phyloP scores from a whole-genome alignment of 2,797 vertebrate species.

The Tokudaia muenninki region DNA sequence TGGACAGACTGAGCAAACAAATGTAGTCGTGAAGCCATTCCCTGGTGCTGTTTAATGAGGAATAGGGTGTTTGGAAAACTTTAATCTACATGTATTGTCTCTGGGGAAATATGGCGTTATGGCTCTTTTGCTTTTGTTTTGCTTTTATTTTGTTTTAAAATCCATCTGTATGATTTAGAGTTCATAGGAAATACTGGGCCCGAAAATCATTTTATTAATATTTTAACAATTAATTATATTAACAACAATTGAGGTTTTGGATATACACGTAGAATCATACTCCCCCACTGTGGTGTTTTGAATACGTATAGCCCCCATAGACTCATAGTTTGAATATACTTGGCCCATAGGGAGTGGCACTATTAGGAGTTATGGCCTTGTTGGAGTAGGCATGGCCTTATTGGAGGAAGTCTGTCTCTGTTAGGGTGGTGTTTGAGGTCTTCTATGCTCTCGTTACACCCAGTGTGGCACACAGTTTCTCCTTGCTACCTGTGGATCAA shows the following conservation, averaged over 20 bases:
- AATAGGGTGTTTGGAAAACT: neutral
- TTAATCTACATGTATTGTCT: conserved; percentile 42
- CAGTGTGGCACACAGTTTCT: neutral
- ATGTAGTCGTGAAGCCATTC: neutral
- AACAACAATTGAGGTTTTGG: conserved; percentile 7
- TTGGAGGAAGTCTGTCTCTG: neutral
- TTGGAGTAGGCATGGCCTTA: neutral
- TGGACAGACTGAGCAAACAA: neutral
- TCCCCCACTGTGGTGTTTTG: neutral
- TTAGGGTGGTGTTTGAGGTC: neutral
- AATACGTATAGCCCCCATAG: neutral
- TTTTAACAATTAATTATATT: neutral
- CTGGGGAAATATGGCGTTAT: neutral
- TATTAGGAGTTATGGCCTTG: neutral
- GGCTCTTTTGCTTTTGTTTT: neutral
- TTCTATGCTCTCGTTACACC: neutral
- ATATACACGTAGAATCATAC: neutral
- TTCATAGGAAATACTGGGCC: neutral
- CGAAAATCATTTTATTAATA: conserved; percentile 13
- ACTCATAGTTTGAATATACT: neutral
- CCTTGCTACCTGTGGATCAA: neutral
- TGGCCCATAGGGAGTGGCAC: neutral
- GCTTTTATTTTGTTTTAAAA: neutral
- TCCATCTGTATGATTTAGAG: neutral
- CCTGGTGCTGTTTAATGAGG: neutral